Evolutionary conservation across 2,113 vertebrate species (phyloP), one percentile per base, ranked within the genome.

Genomic region (Pedionomus torquatus): DNA sequence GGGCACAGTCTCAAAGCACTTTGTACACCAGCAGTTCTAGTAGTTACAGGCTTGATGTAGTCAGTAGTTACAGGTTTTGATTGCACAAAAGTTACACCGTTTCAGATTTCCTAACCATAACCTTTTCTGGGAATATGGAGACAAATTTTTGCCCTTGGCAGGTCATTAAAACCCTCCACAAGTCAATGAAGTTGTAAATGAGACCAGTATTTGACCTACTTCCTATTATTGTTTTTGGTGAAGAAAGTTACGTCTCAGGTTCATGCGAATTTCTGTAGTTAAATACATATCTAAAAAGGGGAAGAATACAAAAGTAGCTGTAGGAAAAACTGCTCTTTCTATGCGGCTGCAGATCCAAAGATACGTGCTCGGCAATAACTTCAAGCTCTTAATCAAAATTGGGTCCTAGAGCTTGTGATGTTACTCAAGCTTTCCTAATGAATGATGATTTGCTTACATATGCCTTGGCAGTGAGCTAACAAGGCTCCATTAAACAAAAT

Each of bases 61-160:
- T n/a, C n/a, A n/a, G n/a, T n/a, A n/a, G n/a, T n/a, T n/a, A n/a
- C n/a, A n/a, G n/a, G n/a, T n/a, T n/a, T n/a, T n/a, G n/a, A 60
- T 55, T 76, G 52, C 57, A 87, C 75, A 88, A 91, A 83, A 55
- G 43, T 91, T 82, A 76, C 13, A 3, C 6, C 13, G 65, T 68
- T 90, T 91, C 74, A 88, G 16, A 24, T 93, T 95, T 94, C 79
- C 44, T 74, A 92, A 72, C 24, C 66, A 51, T 75, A 79, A 52
- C n/a, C 16, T 10, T 57, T 86, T 74, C 51, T 88, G 52, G 24
- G 43, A 88, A 41, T 19, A 25, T 0, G 1, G 39, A 90, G 57
- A 30, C 35, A 60, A 85, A 83, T 61, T 90, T 85, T 64, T 57
- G 44, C 44, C 77, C 41, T 52, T 83, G 58, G 5, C n/a, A 58